Evolutionary conservation across 2,797 vertebrate genomes (phyloP), one percentile per base, ranked within the genome.

Genomic region (Menidia menidia): DNA sequence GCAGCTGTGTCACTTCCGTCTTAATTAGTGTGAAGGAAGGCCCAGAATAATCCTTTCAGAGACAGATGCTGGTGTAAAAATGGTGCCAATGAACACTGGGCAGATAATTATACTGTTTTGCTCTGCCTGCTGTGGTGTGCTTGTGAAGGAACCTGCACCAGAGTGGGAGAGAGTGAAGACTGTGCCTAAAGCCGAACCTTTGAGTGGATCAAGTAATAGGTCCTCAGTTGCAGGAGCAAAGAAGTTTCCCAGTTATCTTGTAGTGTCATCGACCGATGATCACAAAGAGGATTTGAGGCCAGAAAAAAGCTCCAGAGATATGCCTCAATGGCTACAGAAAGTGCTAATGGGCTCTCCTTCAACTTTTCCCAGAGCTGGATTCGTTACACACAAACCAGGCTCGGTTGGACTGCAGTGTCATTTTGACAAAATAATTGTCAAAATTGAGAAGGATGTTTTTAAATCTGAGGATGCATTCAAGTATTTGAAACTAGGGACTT

Each of bases 361-460:
- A 0, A 12, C 51, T 15, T 0, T 43, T 35, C 1, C 47, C 1
- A 0, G 7, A 16, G 0, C 30, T 4, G 2, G 1, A 2, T 18
- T 2, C 1, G 0, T 0, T 1, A 0, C 9, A 1, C 2, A 25
- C 3, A 7, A 6, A 0, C 5, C 1, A 0, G 56, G 53, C 1
- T 0, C 10, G 1, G 3, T 92, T 6, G 84, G 91, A 9, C 2
- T 91, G 0, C 25, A 82, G 54, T 95, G 93, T 58, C 84, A 88
- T 18, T 0, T 91, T 54, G 90, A 93, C 48, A 78, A 87, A 47
- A 77, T 95, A 0, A 86, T 89, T 32, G 86, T 93, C 2, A 77
- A 85, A 56, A 19, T 92, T 41, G 71, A 6, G 6, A 92, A 42
- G 47, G 41, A 63, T 0, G 0, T 89, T 0, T 92, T 94, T 32